phyloP scores from a whole-genome alignment of 2,888 invertebrate species.

The Dryobota labecula region DNA sequence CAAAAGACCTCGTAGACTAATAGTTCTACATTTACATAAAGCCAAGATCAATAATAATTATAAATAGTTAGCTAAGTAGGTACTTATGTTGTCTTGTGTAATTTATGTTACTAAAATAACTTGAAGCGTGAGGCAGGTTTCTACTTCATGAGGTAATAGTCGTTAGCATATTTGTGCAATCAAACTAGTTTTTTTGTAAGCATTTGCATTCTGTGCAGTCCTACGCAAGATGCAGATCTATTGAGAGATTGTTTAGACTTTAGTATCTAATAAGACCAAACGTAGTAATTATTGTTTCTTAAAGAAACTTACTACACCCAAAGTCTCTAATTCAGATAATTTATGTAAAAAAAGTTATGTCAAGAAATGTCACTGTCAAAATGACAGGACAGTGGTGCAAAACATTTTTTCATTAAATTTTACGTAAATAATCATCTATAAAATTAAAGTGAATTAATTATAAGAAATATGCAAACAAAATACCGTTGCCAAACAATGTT shows the following conservation, averaged over 20 bases:
- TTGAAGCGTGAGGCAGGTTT: constrained; percentile 15
- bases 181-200: constrained; percentile 30
- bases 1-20: not conserved
- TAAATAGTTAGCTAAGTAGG: not conserved
- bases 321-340: too few relatives aligned
- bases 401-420: too few relatives aligned
- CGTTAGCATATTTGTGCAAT: constrained; percentile 23
- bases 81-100: constrained; percentile 4
- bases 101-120: constrained; percentile 25
- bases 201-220: constrained; percentile 4
- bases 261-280: not conserved
- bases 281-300: not conserved
- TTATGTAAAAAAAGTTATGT: too few relatives aligned
- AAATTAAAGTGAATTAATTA: too few relatives aligned
- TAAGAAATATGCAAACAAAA: too few relatives aligned
- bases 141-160: constrained; percentile 28
- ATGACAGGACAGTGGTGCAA: too few relatives aligned
- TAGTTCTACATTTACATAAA: not conserved
- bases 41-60: not conserved
- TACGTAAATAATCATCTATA: too few relatives aligned
- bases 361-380: too few relatives aligned
- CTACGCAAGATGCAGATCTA: constrained; percentile 8
- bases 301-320: not conserved
- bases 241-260: not conserved
- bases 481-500: too few relatives aligned